Conservation (phyloP, 1,140 invertebrate genomes). For the Teleogryllus occipitalis region DNA sequence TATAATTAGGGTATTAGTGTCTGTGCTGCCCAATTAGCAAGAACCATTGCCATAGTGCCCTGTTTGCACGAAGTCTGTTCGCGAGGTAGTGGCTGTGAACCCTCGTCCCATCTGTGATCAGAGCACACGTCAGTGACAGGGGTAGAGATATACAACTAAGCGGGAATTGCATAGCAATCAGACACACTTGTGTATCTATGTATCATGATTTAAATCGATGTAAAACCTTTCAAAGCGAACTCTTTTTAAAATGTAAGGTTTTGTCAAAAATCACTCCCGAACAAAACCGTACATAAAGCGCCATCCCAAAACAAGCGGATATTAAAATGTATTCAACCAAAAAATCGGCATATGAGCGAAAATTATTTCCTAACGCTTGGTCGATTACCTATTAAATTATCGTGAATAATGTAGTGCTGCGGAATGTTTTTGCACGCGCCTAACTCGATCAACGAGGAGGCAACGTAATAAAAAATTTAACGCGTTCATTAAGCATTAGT, state of each 20-base stretch:
- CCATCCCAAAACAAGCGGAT: not conserved
- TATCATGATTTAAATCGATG: too few relatives aligned
- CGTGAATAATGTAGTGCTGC: not conserved
- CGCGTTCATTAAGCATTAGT: not conserved
- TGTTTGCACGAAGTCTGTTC: not conserved
- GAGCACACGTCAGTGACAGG: too few relatives aligned
- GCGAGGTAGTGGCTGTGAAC: too few relatives aligned
- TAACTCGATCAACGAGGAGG: not conserved
- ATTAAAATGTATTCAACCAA: slow-evolving; percentile 2
- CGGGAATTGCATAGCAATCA: too few relatives aligned
- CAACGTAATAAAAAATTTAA: not conserved
- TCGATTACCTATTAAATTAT: slow-evolving; percentile 1
- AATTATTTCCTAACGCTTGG: not conserved
- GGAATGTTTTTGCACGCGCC: not conserved
- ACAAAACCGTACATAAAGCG: not conserved
- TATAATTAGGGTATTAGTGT: not conserved
- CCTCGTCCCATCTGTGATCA: too few relatives aligned
- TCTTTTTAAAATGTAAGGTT: not conserved
- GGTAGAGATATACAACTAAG: too few relatives aligned
- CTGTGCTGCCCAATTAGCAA: not conserved
- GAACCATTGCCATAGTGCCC: not conserved
- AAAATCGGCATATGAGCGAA: not conserved
- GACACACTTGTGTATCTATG: too few relatives aligned
- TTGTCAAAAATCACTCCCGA: not conserved
- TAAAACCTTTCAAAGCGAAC: not conserved